phyloP scores from a whole-genome alignment of 2,888 invertebrate species.

The Drosophila atripex region DNA sequence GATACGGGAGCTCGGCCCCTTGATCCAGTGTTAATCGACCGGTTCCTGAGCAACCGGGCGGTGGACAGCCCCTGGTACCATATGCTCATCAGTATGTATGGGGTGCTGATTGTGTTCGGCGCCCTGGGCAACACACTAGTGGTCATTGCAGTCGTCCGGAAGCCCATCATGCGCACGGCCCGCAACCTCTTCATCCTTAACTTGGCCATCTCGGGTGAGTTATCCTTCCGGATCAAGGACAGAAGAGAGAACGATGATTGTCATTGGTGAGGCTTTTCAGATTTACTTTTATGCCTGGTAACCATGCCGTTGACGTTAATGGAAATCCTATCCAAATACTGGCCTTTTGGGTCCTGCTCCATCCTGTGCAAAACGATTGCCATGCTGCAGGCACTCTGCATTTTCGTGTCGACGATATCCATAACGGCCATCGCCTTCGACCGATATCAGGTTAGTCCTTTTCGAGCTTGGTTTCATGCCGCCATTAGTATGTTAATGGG shows the following conservation, averaged over 20 bases:
- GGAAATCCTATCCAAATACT: conserved; percentile 93
- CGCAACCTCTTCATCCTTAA: conserved; percentile 97
- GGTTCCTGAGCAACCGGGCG: conserved; percentile 88
- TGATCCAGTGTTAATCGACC: conserved; percentile 83
- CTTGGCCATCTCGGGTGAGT: conserved; percentile 89
- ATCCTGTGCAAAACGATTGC: conserved; percentile 93
- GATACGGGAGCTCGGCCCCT: conserved; percentile 43
- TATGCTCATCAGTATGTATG: conserved; percentile 88
- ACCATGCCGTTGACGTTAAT: conserved; percentile 95
- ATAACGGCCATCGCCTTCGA: conserved; percentile 96
- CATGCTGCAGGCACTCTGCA: conserved; percentile 94
- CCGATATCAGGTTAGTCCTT: conserved; percentile 89
- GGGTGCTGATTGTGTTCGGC: conserved; percentile 91
- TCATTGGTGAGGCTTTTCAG: conserved; percentile 79
- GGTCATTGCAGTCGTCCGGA: conserved; percentile 90
- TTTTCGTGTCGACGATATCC: conserved; percentile 96
- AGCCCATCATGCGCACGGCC: conserved; percentile 95
- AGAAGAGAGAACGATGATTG: neutral
- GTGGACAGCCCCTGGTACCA: conserved; percentile 89
- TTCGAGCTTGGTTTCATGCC: conserved; percentile 4
- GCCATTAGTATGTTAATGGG: conserved; percentile 23
- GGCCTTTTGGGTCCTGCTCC: conserved; percentile 91
- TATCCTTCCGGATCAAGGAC: neutral
- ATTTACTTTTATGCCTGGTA: conserved; percentile 93
- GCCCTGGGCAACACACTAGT: conserved; percentile 94